Percentiles rank a stretch among this genome's conserved stretches.
These are phyloP conservation scores for Altica lythri DNA, from an alignment of 2,888 invertebrate species.

Conservation along the genomic window DNA sequence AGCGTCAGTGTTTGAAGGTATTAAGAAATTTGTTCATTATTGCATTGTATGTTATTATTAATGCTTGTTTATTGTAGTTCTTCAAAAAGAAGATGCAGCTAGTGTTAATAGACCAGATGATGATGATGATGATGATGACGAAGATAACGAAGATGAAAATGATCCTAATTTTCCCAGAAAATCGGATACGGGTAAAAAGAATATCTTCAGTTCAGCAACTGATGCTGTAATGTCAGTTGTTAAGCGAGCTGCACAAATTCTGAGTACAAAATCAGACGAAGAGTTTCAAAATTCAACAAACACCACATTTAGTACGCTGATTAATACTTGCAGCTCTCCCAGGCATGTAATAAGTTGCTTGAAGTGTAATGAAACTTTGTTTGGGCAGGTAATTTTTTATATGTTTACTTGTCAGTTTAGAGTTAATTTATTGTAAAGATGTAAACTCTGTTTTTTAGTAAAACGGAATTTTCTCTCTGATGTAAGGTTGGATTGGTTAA, in stretches of 20 bases:
- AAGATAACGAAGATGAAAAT: constrained; percentile 55
- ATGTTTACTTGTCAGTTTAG: not conserved
- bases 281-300: constrained; percentile 61
- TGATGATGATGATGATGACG: constrained; percentile 72
- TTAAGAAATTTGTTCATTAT: not conserved
- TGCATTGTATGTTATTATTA: no score
- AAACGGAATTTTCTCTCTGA: no score
- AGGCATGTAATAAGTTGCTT: constrained; percentile 75
- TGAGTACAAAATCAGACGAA: constrained; percentile 71
- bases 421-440: no score
- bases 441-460: no score
- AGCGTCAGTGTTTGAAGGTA: constrained; percentile 85
- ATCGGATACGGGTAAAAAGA: constrained; percentile 59
- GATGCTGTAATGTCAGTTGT: constrained; percentile 92
- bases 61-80: constrained; percentile 52
- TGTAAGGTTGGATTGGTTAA: no score
- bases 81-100: constrained; percentile 79
- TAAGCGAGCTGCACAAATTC: constrained; percentile 86
- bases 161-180: constrained; percentile 27
- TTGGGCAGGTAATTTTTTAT: constrained; percentile 53
- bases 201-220: constrained; percentile 83
- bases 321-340: constrained; percentile 69
- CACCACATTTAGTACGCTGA: constrained; percentile 57
- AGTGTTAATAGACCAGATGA: constrained; percentile 68
- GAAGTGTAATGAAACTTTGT: constrained; percentile 73